Evolutionary conservation across 2,797 vertebrate species (phyloP).

Genomic region (Cacajao melanocephalus): DNA sequence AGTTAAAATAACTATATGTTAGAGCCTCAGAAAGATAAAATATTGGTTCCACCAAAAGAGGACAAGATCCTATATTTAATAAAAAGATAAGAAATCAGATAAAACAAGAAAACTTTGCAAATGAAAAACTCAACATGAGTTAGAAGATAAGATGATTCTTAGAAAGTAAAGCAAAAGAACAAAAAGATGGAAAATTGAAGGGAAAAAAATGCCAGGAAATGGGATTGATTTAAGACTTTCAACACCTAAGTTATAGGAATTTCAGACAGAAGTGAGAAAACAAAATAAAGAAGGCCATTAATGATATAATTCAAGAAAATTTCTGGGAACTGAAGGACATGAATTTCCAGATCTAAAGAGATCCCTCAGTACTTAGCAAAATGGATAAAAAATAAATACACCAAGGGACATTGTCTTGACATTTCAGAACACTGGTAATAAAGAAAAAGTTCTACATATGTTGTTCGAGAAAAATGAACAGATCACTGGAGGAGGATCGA

Average conservation of each 20-base stretch:
- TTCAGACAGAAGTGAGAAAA: not conserved
- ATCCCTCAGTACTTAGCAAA: not conserved
- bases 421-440: not conserved
- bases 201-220: not conserved
- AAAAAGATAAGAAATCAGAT: not conserved
- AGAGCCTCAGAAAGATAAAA: not conserved
- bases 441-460: not conserved
- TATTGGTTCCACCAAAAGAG: not conserved
- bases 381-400: not conserved
- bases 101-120: not conserved
- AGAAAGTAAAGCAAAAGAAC: not conserved
- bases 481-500: not conserved
- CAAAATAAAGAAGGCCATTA: not conserved
- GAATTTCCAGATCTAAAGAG: not conserved
- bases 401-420: not conserved
- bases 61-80: not conserved
- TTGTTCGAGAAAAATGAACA: not conserved
- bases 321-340: not conserved
- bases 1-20: not conserved
- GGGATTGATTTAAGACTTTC: not conserved
- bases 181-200: not conserved
- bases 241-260: not conserved
- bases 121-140: slow-evolving; percentile 11
- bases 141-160: not conserved
- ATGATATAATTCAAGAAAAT: slow-evolving; percentile 1